Percentiles rank a stretch among this genome's conserved stretches.
Evolutionary conservation across 2,888 invertebrate species (phyloP).

Genomic region (Tubulanus polymorphus): DNA sequence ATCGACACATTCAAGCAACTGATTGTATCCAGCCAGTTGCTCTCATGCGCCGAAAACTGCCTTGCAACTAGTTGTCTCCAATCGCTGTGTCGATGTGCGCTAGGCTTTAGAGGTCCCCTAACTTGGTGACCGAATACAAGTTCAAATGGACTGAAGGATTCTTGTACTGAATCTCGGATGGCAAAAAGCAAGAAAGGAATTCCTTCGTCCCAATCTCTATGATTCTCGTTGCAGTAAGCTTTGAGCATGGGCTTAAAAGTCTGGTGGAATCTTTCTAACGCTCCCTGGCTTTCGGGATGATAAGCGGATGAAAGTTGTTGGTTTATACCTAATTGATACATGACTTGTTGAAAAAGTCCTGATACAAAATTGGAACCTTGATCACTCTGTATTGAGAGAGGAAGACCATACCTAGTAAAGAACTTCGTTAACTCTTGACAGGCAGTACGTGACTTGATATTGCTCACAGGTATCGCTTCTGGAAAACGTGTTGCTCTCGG

Average conservation of each 20-base stretch:
- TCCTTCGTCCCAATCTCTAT: constrained; percentile 13
- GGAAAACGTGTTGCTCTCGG: constrained; percentile 20
- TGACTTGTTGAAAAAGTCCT: constrained; percentile 17
- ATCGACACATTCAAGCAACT: too few relatives aligned
- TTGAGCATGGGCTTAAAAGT: not conserved
- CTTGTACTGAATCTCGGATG: constrained; percentile 3
- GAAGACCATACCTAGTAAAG: constrained; percentile 21
- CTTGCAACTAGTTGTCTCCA: too few relatives aligned
- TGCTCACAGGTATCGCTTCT: constrained; percentile 25
- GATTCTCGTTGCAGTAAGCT: not conserved
- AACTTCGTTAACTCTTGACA: constrained; percentile 19
- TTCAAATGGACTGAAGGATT: constrained; percentile 13
- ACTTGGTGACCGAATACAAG: constrained; percentile 4
- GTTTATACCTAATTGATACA: constrained; percentile 5
- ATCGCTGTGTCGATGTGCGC: too few relatives aligned
- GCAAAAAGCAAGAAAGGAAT: constrained; percentile 12
- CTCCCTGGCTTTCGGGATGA: constrained; percentile 34
- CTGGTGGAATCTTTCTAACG: constrained; percentile 15
- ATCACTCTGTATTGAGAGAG: constrained; percentile 20
- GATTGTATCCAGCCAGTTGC: too few relatives aligned
- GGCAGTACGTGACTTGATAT: constrained; percentile 18
- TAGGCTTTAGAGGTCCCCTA: not conserved
- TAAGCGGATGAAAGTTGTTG: constrained; percentile 31
- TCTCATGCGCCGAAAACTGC: too few relatives aligned
- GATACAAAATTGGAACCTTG: constrained; percentile 21